These are phyloP conservation scores for Lucinisca nassula DNA, from an alignment of 2,888 invertebrate species.

Conservation along the genomic window DNA sequence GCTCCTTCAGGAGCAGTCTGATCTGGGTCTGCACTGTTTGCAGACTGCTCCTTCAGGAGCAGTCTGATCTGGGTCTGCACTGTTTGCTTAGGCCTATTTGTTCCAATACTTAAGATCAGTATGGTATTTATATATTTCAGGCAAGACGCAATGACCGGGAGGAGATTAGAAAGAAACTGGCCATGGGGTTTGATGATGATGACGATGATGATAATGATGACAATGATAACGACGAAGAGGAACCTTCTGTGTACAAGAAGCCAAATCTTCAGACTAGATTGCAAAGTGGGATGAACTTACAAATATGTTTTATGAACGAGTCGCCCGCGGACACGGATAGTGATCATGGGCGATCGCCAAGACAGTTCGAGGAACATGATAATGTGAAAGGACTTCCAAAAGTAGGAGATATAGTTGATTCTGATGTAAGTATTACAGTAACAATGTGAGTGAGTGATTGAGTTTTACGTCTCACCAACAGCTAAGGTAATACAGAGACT, in stretches of 20 bases:
- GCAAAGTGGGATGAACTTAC: slow-evolving; percentile 93
- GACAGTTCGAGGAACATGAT: slow-evolving; percentile 67
- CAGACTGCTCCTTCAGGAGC: no score
- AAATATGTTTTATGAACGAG: slow-evolving; percentile 98
- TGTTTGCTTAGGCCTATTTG: no score
- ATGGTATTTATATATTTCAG: slow-evolving; percentile 80
- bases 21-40: no score
- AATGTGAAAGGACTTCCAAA: slow-evolving; percentile 54
- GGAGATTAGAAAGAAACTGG: slow-evolving; percentile 95
- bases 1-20: no score
- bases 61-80: no score
- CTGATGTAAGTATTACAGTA: slow-evolving; percentile 68
- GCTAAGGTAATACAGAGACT: no score
- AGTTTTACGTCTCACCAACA: no score
- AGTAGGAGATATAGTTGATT: slow-evolving; percentile 60
- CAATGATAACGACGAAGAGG: slow-evolving; percentile 78
- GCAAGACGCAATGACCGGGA: slow-evolving; percentile 97
- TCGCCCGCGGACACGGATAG: slow-evolving; percentile 72
- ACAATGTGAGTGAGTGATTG: no score
- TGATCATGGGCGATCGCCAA: slow-evolving; percentile 48
- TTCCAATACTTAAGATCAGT: no score
- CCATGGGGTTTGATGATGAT: slow-evolving; percentile 88
- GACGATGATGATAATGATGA: slow-evolving; percentile 80
- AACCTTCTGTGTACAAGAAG: slow-evolving; percentile 90
- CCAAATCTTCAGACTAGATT: slow-evolving; percentile 96